These are phyloP conservation scores for Malurus alboscapulatus DNA, from an alignment of 2,113 vertebrate genomes.

Conservation along the genomic window DNA sequence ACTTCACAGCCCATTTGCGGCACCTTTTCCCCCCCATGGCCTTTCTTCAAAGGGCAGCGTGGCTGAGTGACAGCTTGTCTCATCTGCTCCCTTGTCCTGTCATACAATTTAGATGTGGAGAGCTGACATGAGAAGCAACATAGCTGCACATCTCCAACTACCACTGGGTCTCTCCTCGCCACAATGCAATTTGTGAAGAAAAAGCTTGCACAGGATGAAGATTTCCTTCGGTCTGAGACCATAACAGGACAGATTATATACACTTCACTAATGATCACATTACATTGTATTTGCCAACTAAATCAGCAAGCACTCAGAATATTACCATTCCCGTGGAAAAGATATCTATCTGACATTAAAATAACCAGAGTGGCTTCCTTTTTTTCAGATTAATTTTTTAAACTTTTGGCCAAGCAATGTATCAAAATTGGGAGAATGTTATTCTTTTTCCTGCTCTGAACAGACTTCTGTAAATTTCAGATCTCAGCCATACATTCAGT, in stretches of 20 bases:
- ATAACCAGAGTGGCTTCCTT: background rate
- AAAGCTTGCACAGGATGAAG: slow-evolving; percentile 26
- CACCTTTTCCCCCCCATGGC: slow-evolving; percentile 89
- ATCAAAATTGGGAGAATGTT: background rate
- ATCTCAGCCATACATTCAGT: background rate
- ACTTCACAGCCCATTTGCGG: slow-evolving; percentile 99
- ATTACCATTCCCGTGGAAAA: background rate
- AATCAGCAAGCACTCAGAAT: background rate
- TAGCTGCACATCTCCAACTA: slow-evolving; percentile 78
- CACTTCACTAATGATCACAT: slow-evolving; percentile 31
- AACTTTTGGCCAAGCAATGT: background rate
- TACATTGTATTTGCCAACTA: background rate
- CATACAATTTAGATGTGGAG: slow-evolving; percentile 76
- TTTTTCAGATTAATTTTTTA: background rate
- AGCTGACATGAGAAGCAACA: slow-evolving; percentile 78
- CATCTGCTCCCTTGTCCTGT: slow-evolving; percentile 87
- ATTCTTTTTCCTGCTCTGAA: background rate
- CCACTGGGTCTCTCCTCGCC: slow-evolving; percentile 66
- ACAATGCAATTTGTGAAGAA: slow-evolving; percentile 57
- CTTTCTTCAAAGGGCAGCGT: slow-evolving; percentile 92
- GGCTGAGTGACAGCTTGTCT: slow-evolving; percentile 94
- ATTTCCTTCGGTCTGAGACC: slow-evolving; percentile 38
- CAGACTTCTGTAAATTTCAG: background rate
- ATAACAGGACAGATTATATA: slow-evolving; percentile 10
- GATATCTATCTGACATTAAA: background rate